Evolutionary conservation across 2,113 vertebrate genomes (phyloP), one percentile per base, ranked within the genome.

Genomic region (Gallinago paraguaiae): DNA sequence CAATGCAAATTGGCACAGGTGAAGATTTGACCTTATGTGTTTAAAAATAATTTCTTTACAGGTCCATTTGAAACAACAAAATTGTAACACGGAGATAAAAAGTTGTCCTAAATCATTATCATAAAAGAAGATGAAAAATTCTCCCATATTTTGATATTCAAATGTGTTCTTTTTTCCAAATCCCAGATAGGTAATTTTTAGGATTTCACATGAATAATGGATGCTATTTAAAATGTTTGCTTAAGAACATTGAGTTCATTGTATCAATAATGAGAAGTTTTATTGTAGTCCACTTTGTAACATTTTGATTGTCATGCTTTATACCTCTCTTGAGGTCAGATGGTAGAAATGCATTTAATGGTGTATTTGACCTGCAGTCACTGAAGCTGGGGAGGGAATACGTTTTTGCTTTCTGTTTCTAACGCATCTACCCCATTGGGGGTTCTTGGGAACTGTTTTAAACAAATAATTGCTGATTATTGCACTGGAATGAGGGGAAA

Each of bases 211-310:
- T 90, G 82, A 93, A 78, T 93, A 93, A 93, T 68, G 48, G 53
- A 81, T 85, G 60, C 27, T 69, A 33, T 91, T 95, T 92, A 57
- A 93, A 93, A 90, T 93, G 53, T 93, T 95, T 96, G 27, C 77
- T 68, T 88, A 82, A 79, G 94, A 89, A 61, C 77, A 85, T 22
- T 56, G 50, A 60, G 53, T 69, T 93, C 57, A 23, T 68, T 93
- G 24, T 82, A 50, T 92, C 48, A 92, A 35, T 91, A 83, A 92
- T 71, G 35, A 83, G 76, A 39, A 67, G 35, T 75, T 86, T 61
- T 84, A 27, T 68, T 64, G 12, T 84, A 37, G 82, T 48, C 59
- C 8, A 15, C 72, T 93, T 90, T 51, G 71, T 90, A 78, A 74
- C 81, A 28, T 89, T 92, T 75, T 56, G 60, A 63, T 51, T 86